Base-by-base conservation (phyloP, 2,888 invertebrate species). In the Dynastes tityus region DNA sequence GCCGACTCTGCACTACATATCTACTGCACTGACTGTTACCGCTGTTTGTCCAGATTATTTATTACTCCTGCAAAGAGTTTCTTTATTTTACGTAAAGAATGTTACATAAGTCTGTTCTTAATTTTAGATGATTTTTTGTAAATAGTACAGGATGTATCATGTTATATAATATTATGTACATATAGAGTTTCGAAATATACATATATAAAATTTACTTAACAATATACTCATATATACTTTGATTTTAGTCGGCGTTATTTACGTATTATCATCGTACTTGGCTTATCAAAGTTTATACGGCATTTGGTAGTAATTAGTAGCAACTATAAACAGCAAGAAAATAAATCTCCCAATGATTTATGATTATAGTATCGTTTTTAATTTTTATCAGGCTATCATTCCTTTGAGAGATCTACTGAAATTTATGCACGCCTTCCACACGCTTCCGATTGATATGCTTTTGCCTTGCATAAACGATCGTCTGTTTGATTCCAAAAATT, bases 281-380 rank as follows among this genome's bases (percentile, higher is more conserved):
- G 29, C 29, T 70, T 70, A 70, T 70, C 70, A n/a, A n/a, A 53
- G 32, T 32, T 53, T 53, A 70, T 70, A 70, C 53, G 13, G 70
- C 53, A 70, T 70, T 70, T 70, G 70, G 70, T 53, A 70, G 53
- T 70, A 70, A 70, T 70, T 70, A 70, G 70, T 53, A 53, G 32
- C 53, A 53, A 70, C 53, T 53, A 70, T 70, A 53, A 70, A 70
- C 70, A 53, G 27, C 53, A 51, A 13, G 53, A 29, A 6, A 70
- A 70, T 70, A 70, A 70, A 70, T 70, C 70, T 70, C 49, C 8
- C 2, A n/a, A n/a, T 37, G 51, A 70, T 53, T 70, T 70, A 70
- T 70, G 51, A 53, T 70, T 53, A 70, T 32, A 32, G 27, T 51
- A 49, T 45, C 40, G 16, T 16, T 37, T 37, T 37, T 45, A 8